Evolutionary conservation across 2,113 vertebrate genomes (phyloP), one percentile per base, ranked within the genome.

Genomic region (Centropus unirufus): DNA sequence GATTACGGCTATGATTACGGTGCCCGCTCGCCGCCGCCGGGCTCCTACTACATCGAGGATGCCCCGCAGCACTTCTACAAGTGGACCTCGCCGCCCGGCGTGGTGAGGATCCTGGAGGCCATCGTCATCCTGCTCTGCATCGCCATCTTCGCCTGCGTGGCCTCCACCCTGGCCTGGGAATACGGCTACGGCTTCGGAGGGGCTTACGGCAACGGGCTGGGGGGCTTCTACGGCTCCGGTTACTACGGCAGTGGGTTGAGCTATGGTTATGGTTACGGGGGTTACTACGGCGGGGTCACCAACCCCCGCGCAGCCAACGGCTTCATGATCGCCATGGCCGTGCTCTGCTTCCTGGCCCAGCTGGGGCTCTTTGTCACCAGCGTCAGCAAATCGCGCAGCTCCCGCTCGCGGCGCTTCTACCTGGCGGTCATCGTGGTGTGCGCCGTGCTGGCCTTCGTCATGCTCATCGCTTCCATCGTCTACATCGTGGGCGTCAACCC

Each of bases 401-500:
- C 97, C 69, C 97, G 98, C 8, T 97, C 98, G 5, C 98, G 98
- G 13, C 95, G 92, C 47, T 99, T 99, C 94, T 99, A 98, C 97
- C 96, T 99, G 93, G 92, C 92, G 17, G 94, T 98, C 19, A 95
- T 98, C 14, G 97, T 98, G 67, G 87, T 96, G 57, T 97, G 98
- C 11, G 98, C 98, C 57, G 83, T 98, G 76, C 81, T 99, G 90
- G 99, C 98, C 20, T 94, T 98, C 8, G n/a, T 98, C 80, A 98
- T 99, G 98, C 98, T 98, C 70, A 98, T 99, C 67, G 98, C 99
- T 39, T 97, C 98, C 95, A 98, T 99, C 82, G 98, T 99, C 92
- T 99, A 98, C 91, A 90, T 99, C 69, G 97, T 99, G n/a, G 98
- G 98, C 2, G 98, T 99, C 88, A 99, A 99, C 89, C 99, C 99